phyloP scores from a whole-genome alignment of 2,113 vertebrate genomes.

The human region DNA sequence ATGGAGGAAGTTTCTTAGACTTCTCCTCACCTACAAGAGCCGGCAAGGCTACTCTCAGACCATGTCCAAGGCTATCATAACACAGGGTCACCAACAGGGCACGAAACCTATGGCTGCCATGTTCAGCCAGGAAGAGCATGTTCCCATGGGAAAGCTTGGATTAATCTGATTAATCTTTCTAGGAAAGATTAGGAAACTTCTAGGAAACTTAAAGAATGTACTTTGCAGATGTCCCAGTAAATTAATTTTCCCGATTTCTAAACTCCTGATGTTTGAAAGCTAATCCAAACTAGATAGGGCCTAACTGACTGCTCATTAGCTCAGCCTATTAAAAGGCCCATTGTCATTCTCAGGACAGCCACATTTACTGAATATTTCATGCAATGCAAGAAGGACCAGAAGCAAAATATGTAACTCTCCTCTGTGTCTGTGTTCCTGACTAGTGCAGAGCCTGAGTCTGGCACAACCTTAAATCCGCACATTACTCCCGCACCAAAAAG shows the following conservation, averaged over 20 bases:
- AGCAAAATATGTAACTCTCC: background rate
- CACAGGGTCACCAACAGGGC: background rate
- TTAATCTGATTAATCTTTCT: conserved; percentile 9
- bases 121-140: background rate
- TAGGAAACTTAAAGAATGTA: conserved; percentile 51
- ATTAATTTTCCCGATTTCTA: conserved; percentile 63
- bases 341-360: conserved; percentile 53
- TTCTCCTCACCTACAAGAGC: background rate
- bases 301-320: conserved; percentile 61
- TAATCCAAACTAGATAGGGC: conserved; percentile 76
- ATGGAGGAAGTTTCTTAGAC: fast-evolving
- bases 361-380: background rate
- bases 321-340: conserved; percentile 64
- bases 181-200: background rate
- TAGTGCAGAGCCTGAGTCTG: background rate
- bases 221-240: conserved; percentile 53
- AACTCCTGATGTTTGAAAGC: conserved; percentile 62
- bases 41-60: background rate
- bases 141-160: conserved; percentile 53
- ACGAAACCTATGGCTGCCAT: fast-evolving
- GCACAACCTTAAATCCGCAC: background rate
- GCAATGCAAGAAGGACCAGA: background rate
- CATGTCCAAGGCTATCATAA: background rate
- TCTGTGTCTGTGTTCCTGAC: background rate
- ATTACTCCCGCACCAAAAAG: fast-evolving